phyloP scores from a whole-genome alignment of 2,797 vertebrate genomes.

The Myripristis jacobus region DNA sequence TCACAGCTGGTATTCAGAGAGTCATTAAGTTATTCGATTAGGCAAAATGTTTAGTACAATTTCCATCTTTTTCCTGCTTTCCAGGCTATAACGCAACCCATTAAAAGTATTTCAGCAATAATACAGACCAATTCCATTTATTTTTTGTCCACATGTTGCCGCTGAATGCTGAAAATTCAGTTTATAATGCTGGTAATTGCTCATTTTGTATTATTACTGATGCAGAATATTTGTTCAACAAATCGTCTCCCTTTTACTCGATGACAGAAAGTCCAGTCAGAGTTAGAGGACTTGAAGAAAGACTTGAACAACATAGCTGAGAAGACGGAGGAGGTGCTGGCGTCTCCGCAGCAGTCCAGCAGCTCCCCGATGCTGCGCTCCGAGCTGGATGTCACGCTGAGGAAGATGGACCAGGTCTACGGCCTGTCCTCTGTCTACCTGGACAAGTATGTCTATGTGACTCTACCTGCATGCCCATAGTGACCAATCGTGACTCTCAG shows the following conservation, averaged over 20 bases:
- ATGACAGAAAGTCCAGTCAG: conserved; percentile 89
- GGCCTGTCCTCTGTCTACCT: conserved; percentile 94
- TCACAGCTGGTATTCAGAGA: too few relatives aligned
- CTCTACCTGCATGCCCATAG: background rate
- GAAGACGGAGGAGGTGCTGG: conserved; percentile 87
- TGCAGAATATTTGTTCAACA: background rate
- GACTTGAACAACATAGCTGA: conserved; percentile 85
- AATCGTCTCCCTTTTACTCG: background rate
- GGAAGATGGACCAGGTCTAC: conserved; percentile 93
- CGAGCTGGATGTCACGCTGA: conserved; percentile 89
- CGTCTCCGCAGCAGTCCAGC: conserved; percentile 82
- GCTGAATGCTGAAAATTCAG: background rate
- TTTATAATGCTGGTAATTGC: background rate
- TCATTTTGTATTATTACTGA: background rate
- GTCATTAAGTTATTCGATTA: too few relatives aligned
- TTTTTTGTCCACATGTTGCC: background rate
- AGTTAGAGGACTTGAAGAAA: conserved; percentile 91
- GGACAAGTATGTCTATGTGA: conserved; percentile 86
- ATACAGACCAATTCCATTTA: too few relatives aligned
- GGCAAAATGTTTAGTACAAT: too few relatives aligned
- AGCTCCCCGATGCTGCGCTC: conserved; percentile 87
- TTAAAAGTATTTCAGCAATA: too few relatives aligned
- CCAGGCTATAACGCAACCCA: too few relatives aligned
- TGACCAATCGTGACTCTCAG: background rate
- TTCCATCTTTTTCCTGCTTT: too few relatives aligned